A percentile compares a stretch with the other conserved stretches of the same genome.
phyloP scores from a whole-genome alignment of 2,888 invertebrate genomes.

The Cephus nigrinus region DNA sequence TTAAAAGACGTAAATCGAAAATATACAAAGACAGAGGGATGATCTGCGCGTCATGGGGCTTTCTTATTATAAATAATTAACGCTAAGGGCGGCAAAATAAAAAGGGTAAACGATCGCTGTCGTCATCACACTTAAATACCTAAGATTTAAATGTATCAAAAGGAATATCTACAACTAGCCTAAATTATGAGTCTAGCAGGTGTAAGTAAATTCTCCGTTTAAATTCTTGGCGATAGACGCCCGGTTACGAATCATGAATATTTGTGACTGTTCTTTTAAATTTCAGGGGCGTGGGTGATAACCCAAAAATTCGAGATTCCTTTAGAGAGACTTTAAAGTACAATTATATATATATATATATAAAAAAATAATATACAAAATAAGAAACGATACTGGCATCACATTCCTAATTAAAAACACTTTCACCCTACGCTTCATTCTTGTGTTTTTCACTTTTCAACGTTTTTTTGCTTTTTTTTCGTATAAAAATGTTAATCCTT shows the following conservation, averaged over 20 bases:
- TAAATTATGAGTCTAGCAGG: slow-evolving; percentile 28
- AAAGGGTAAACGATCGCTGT: background rate
- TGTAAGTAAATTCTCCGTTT: slow-evolving; percentile 49
- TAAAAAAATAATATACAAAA: slow-evolving; percentile 31
- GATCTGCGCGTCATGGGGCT: background rate
- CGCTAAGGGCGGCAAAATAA: background rate
- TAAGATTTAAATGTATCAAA: slow-evolving; percentile 10
- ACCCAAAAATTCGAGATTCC: background rate
- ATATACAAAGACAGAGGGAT: background rate
- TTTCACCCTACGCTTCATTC: background rate
- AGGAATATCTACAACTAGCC: slow-evolving; percentile 21
- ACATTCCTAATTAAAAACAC: slow-evolving; percentile 18
- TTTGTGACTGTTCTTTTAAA: background rate
- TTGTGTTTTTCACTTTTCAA: background rate
- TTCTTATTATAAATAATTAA: background rate
- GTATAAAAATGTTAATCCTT: slow-evolving; percentile 14
- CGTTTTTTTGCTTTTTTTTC: background rate
- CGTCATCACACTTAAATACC: slow-evolving; percentile 7
- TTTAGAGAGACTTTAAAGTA: slow-evolving; percentile 7
- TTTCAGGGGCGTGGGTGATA: background rate
- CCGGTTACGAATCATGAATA: background rate
- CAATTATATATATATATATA: slow-evolving; percentile 20
- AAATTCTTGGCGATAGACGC: background rate
- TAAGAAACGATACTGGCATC: slow-evolving; percentile 39
- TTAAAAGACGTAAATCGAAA: background rate